Evolutionary conservation across 2,888 invertebrate genomes (phyloP).

Genomic region (Lamproptera curius): DNA sequence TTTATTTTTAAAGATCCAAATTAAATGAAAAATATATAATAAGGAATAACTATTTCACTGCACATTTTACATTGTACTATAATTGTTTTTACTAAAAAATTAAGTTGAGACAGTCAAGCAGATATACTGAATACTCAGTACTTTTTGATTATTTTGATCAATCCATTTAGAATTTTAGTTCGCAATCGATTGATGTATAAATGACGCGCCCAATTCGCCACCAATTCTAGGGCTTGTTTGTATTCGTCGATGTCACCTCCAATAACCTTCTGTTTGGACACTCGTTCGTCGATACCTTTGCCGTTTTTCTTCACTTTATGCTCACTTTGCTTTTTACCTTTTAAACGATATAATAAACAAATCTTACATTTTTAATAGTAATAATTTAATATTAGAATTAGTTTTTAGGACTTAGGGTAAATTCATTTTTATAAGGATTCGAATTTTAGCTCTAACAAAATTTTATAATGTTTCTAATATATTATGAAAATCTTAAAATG

Average conservation of each 20-base stretch:
- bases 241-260: constrained; percentile 44
- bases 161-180: constrained; percentile 47
- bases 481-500: no score
- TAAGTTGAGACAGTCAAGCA: no score
- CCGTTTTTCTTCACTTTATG: constrained; percentile 31
- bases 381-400: no score
- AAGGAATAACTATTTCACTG: not conserved
- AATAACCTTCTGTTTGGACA: constrained; percentile 31
- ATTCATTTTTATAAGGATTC: no score
- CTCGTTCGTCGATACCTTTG: constrained; percentile 38
- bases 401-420: no score
- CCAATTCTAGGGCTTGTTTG: constrained; percentile 45
- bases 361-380: no score
- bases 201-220: constrained; percentile 52
- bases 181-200: constrained; percentile 57
- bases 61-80: not conserved
- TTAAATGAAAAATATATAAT: not conserved
- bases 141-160: constrained; percentile 47
- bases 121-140: constrained; percentile 27
- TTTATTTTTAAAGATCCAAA: not conserved
- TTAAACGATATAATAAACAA: no score
- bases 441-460: no score
- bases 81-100: not conserved
- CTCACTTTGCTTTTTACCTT: constrained; percentile 23
- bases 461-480: no score